These are phyloP conservation scores for Phorcus lineatus DNA, from an alignment of 2,888 invertebrate species.

Conservation along the genomic window DNA sequence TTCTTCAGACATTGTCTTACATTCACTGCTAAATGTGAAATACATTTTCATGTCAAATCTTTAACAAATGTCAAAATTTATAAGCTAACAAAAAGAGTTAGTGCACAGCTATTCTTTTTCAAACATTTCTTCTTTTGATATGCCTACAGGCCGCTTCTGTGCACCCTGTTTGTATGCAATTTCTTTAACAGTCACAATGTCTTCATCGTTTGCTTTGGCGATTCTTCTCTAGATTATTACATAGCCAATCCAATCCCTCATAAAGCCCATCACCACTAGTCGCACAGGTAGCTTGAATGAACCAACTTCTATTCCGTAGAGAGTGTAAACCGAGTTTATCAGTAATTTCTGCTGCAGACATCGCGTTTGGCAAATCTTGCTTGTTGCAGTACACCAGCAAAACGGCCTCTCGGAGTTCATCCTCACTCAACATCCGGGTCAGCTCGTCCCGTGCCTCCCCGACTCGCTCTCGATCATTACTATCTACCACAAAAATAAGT, in stretches of 20 bases:
- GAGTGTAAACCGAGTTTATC: conserved; percentile 99
- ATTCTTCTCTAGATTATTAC: conserved; percentile 94
- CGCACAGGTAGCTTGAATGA: conserved; percentile 85
- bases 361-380: conserved; percentile 99
- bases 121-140: too few species aligned
- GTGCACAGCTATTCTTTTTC: too few species aligned
- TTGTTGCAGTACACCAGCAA: conserved; percentile 99
- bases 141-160: too few species aligned
- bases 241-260: conserved; percentile 99
- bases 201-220: background rate
- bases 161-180: too few species aligned
- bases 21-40: too few species aligned
- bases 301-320: conserved; percentile 93
- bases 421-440: conserved; percentile 99
- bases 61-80: too few species aligned
- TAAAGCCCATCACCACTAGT: conserved; percentile 99
- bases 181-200: background rate
- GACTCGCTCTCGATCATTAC: conserved; percentile 99
- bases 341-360: conserved; percentile 99
- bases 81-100: too few species aligned
- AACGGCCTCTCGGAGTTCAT: conserved; percentile 98
- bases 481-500: conserved; percentile 99
- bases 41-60: too few species aligned
- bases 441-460: conserved; percentile 98
- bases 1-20: too few species aligned